Evolutionary conservation across 2,888 invertebrate genomes (phyloP).

Genomic region (Marronus borbonicus): DNA sequence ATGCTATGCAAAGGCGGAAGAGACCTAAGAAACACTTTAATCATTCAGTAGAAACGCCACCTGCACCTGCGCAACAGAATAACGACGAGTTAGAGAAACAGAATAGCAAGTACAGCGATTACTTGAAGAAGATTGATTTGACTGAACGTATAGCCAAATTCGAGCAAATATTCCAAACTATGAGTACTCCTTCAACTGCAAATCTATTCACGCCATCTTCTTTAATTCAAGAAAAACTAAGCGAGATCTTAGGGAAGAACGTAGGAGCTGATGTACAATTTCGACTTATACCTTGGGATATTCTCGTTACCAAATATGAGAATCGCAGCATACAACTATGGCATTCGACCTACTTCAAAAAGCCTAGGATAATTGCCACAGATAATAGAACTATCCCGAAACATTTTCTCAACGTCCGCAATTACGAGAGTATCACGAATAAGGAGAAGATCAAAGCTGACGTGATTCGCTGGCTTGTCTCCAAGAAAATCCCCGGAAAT

Average conservation of each 20-base stretch:
- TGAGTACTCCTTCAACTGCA: not conserved
- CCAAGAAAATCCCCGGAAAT: conserved; percentile 58
- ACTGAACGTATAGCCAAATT: conserved; percentile 25
- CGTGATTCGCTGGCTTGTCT: conserved; percentile 64
- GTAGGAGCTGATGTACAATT: conserved; percentile 49
- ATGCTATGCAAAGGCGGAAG: conserved; percentile 41
- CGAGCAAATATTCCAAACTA: conserved; percentile 37
- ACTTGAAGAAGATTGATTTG: not conserved
- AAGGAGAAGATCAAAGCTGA: conserved; percentile 55
- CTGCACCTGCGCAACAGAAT: not conserved
- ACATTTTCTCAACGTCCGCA: conserved; percentile 60
- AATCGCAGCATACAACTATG: conserved; percentile 56
- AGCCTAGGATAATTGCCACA: conserved; percentile 55
- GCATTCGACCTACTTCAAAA: conserved; percentile 54
- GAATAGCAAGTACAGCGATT: not conserved
- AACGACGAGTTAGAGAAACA: not conserved
- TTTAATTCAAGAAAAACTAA: conserved; percentile 50
- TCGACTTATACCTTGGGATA: conserved; percentile 58
- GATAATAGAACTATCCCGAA: conserved; percentile 54
- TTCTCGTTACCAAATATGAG: conserved; percentile 54
- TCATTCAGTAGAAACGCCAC: not conserved
- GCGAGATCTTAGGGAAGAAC: conserved; percentile 51
- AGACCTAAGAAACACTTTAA: conserved; percentile 17
- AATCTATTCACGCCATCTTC: conserved; percentile 48
- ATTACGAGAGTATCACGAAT: conserved; percentile 52